Conservation (phyloP, 2,797 vertebrate species). For the Anomalospiza imberbis region DNA sequence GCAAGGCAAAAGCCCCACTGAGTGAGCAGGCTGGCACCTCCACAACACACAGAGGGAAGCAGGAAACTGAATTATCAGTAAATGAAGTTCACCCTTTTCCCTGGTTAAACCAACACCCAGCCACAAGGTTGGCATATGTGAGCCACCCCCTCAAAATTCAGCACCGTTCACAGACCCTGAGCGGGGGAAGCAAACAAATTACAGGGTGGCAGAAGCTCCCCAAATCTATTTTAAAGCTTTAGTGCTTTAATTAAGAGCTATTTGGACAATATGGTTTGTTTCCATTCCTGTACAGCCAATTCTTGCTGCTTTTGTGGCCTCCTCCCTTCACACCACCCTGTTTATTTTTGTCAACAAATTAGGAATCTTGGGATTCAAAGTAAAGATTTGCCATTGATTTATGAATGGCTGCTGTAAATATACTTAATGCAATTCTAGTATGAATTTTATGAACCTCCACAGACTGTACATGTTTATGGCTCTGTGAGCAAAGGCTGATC, state of each 20-base stretch:
- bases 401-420: background rate
- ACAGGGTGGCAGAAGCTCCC: background rate
- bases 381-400: background rate
- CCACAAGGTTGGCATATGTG: background rate
- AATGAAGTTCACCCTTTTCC: background rate
- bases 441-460: background rate
- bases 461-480: background rate
- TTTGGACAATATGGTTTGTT: background rate
- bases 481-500: background rate
- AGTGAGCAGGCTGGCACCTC: background rate
- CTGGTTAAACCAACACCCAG: background rate
- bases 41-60: background rate
- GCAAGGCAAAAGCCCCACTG: background rate
- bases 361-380: background rate
- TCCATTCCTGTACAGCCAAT: background rate
- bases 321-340: background rate
- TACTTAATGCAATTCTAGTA: background rate
- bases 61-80: background rate
- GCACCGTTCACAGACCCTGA: background rate
- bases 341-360: background rate
- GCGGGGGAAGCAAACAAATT: conserved; percentile 14
- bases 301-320: background rate
- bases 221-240: background rate
- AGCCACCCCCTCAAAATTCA: conserved; percentile 16
- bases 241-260: background rate